Evolutionary conservation across 2,888 invertebrate species (phyloP).

Genomic region (Noctua janthe): DNA sequence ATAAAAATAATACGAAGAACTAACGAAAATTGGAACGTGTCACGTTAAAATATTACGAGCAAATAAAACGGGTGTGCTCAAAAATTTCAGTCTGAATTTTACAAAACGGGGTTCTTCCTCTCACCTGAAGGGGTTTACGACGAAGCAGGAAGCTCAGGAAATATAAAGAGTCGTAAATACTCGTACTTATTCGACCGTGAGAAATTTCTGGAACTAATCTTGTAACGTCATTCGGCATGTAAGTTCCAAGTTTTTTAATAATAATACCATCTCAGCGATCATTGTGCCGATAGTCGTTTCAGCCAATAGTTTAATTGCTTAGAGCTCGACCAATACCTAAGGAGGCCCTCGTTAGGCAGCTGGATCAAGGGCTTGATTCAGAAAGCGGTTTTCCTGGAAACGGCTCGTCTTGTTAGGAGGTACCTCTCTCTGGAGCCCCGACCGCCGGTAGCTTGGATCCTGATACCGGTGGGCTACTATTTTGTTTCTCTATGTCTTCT

Average conservation of each 20-base stretch:
- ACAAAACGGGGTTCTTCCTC: slow-evolving; percentile 25
- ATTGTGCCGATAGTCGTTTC: no score
- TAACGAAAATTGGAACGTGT: slow-evolving; percentile 49
- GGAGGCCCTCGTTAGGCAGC: no score
- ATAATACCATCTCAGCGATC: background rate
- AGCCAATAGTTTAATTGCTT: no score
- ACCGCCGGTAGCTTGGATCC: no score
- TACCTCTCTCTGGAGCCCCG: no score
- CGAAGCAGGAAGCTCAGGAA: slow-evolving; percentile 24
- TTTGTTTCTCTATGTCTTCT: no score
- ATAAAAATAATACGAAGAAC: slow-evolving; percentile 19
- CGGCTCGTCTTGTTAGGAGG: no score
- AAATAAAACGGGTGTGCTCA: slow-evolving; percentile 47
- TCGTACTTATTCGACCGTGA: background rate
- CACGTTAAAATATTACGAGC: slow-evolving; percentile 60
- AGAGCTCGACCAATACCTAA: no score
- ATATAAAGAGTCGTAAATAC: slow-evolving; percentile 15
- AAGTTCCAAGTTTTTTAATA: slow-evolving; percentile 7
- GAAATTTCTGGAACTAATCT: slow-evolving; percentile 14
- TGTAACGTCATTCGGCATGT: slow-evolving; percentile 9
- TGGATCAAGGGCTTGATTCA: no score
- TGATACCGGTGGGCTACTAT: no score
- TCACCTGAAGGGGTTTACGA: slow-evolving; percentile 38
- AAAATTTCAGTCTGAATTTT: slow-evolving; percentile 45
- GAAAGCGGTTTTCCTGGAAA: no score